Evolutionary conservation across 2,113 vertebrate genomes (phyloP).

Genomic region (Danio rerio): GRCz12tu NC_133177.1:55280501-55281000

Average conservation of each 20-base stretch:
- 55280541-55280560: neutral
- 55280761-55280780: neutral
- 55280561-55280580: neutral
- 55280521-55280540: neutral
- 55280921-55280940: constrained; percentile 9
- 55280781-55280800: constrained; percentile 1
- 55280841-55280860: neutral
- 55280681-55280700: constrained; percentile 8
- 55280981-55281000: constrained; percentile 12
- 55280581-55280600: neutral
- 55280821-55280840: too few relatives aligned
- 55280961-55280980: neutral
- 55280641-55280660: neutral
- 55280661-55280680: constrained; percentile 20
- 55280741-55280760: neutral
- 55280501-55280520: neutral
- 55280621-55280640: neutral
- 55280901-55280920: neutral
- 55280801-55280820: constrained; percentile 17
- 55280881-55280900: neutral
- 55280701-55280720: neutral
- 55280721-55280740: neutral
- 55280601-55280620: neutral
- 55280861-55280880: neutral
- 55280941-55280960: neutral